Conservation (phyloP, 2,888 invertebrate genomes). For the Petrophora chlorosata region DNA sequence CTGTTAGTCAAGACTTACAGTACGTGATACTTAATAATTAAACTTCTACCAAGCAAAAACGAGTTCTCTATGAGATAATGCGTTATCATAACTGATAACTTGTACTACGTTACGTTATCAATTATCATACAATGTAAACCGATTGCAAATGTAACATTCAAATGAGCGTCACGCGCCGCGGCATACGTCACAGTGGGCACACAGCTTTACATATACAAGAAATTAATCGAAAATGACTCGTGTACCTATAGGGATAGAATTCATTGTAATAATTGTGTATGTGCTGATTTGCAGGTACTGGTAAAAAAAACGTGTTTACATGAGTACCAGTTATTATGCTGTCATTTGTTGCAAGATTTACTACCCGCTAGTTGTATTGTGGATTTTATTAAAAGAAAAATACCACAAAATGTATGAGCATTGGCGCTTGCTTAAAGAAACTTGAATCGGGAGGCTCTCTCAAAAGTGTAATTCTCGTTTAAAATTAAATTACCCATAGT, state of each 20-base stretch:
- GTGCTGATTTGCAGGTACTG: constrained; percentile 30
- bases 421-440: no score
- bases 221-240: constrained; percentile 4
- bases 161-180: constrained; percentile 31
- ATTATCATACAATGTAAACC: constrained; percentile 5
- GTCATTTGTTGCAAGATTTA: constrained; percentile 37
- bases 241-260: neutral
- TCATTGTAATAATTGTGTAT: neutral
- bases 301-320: constrained; percentile 40
- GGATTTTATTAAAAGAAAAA: neutral
- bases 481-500: no score
- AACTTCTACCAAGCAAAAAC: neutral
- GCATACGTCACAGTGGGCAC: constrained; percentile 13
- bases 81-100: constrained; percentile 22
- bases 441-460: no score
- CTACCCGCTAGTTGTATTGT: constrained; percentile 4
- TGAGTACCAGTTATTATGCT: constrained; percentile 38
- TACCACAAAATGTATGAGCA: no score
- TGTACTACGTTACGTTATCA: constrained; percentile 15
- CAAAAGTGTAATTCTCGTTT: no score
- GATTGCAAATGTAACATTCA: constrained; percentile 25
- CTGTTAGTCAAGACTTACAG: neutral
- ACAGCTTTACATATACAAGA: constrained; percentile 7
- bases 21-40: neutral
- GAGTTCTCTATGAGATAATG: constrained; percentile 2